These are phyloP conservation scores for Tricholaema leucomelas DNA, from an alignment of 2,113 vertebrate species.

Conservation along the genomic window DNA sequence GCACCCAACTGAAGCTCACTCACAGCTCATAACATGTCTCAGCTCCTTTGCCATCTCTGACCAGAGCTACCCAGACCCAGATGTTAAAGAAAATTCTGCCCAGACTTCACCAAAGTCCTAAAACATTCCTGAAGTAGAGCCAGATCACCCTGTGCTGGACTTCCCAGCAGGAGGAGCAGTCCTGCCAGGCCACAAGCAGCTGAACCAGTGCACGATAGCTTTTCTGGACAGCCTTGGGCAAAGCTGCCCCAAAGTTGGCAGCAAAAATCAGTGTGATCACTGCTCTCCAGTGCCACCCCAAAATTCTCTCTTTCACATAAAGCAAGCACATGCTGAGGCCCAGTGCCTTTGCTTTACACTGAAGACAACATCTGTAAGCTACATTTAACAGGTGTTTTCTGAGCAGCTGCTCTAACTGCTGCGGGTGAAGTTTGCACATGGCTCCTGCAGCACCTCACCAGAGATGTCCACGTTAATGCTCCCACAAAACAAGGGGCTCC, in stretches of 20 bases:
- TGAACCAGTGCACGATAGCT: rapidly evolving
- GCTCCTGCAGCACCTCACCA: not conserved
- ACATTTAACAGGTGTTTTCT: not conserved
- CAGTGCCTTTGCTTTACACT: not conserved
- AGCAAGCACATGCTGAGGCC: not conserved
- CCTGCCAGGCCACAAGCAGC: not conserved
- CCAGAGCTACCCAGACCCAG: not conserved
- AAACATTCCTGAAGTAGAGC: conserved; percentile 4
- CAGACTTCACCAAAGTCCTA: conserved; percentile 4
- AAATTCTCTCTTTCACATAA: not conserved
- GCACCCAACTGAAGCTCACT: not conserved
- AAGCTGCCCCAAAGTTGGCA: not conserved
- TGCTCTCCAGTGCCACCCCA: not conserved
- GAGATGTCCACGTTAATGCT: not conserved
- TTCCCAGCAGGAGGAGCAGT: not conserved
- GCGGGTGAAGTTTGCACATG: not conserved
- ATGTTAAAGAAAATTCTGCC: conserved; percentile 10
- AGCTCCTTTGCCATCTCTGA: not conserved
- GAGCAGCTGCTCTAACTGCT: too few relatives aligned
- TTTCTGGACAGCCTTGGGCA: not conserved
- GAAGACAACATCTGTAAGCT: not conserved
- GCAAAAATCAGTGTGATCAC: not conserved
- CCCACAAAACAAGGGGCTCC: not conserved
- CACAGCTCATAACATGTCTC: not conserved
- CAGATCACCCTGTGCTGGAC: not conserved